Evolutionary conservation across 2,113 vertebrate genomes (phyloP).

Genomic region (Neolamprologus brichardi): DNA sequence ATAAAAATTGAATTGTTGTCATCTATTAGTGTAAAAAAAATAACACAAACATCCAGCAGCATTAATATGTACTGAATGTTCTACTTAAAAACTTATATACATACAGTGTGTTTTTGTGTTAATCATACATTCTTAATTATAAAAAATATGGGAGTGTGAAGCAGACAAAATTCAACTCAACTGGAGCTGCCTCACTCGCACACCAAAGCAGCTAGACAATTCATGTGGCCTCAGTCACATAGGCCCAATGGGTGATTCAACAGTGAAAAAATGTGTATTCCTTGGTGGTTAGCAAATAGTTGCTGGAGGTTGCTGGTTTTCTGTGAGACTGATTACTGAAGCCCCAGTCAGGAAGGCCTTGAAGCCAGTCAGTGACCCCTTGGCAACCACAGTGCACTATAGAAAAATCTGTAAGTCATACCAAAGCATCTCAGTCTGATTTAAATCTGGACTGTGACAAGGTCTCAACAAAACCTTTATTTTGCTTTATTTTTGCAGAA

Average conservation of each 20-base stretch:
- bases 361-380: background rate
- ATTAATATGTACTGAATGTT: background rate
- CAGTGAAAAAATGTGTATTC: background rate
- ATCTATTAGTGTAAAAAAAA: background rate
- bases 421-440: background rate
- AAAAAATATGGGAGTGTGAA: background rate
- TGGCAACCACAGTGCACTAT: background rate
- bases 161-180: background rate
- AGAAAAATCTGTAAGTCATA: background rate
- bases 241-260: background rate
- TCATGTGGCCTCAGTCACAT: background rate
- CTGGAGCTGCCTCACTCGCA: background rate
- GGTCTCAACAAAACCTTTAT: background rate
- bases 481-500: background rate
- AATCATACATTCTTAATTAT: background rate
- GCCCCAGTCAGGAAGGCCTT: background rate
- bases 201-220: background rate
- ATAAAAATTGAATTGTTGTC: background rate
- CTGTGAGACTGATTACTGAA: background rate
- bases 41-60: background rate
- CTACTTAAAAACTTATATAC: background rate
- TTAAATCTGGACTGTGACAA: background rate
- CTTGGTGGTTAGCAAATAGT: background rate
- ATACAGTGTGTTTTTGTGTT: background rate
- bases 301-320: background rate